Evolutionary conservation across 2,113 vertebrate genomes (phyloP).

Genomic region (Myotis davidii): DNA sequence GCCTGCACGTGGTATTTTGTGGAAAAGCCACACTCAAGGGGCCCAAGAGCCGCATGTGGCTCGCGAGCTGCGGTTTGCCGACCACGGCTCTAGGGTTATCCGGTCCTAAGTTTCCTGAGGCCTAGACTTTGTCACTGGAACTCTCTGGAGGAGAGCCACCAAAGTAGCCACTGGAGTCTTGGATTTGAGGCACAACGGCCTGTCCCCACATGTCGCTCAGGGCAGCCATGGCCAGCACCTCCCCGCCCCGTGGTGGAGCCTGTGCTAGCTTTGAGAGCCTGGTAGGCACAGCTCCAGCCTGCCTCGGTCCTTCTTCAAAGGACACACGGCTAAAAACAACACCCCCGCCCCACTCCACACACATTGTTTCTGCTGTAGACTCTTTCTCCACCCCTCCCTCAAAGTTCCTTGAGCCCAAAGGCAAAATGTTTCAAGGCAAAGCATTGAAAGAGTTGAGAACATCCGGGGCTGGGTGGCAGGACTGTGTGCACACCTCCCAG

Average conservation of each 20-base stretch:
- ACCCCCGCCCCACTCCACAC: not conserved
- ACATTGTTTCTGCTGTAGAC: not conserved
- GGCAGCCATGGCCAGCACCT: not conserved
- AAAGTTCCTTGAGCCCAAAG: not conserved
- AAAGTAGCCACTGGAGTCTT: not conserved
- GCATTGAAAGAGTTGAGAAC: not conserved
- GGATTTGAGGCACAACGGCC: not conserved
- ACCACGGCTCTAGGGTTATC: not conserved
- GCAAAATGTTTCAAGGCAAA: not conserved
- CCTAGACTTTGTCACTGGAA: not conserved
- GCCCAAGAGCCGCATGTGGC: too few relatives aligned
- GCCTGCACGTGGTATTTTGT: too few relatives aligned
- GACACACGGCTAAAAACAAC: not conserved
- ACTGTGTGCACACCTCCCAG: not conserved
- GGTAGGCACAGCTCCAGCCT: not conserved
- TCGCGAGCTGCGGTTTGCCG: too few relatives aligned
- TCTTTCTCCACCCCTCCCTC: not conserved
- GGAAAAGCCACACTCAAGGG: too few relatives aligned
- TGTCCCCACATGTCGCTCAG: not conserved
- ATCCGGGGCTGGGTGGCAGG: not conserved
- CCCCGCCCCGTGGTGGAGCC: accelerated
- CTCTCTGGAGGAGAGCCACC: not conserved
- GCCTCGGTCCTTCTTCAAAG: not conserved
- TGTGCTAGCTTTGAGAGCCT: not conserved
- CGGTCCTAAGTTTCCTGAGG: not conserved